phyloP scores from a whole-genome alignment of 2,888 invertebrate genomes.

The Spilarctia lutea region DNA sequence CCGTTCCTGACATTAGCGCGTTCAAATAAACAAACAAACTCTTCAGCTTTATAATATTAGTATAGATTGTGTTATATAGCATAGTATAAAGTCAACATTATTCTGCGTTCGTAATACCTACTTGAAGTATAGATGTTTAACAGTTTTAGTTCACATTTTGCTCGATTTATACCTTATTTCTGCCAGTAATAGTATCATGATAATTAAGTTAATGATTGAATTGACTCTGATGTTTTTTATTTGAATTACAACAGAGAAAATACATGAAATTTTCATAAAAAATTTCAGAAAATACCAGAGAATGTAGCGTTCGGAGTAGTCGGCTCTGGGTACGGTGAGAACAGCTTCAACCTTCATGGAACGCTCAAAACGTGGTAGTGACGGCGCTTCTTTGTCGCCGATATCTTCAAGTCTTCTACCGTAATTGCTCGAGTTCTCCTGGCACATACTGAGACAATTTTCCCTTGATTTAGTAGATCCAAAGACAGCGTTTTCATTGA shows the following conservation, averaged over 20 bases:
- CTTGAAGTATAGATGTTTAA: not conserved
- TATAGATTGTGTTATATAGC: not conserved
- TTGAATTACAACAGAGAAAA: too few species aligned
- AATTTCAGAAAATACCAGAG: conserved; percentile 55
- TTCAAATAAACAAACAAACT: too few species aligned
- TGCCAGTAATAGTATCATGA: too few species aligned
- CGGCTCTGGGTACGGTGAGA: conserved; percentile 68
- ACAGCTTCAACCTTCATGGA: conserved; percentile 63
- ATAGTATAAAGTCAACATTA: too few species aligned
- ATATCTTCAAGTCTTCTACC: not conserved
- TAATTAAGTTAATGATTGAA: too few species aligned
- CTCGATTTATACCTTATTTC: too few species aligned
- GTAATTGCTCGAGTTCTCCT: conserved; percentile 6
- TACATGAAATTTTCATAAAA: not conserved
- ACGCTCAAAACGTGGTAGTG: conserved; percentile 61
- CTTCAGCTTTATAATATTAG: too few species aligned
- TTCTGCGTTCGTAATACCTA: too few species aligned
- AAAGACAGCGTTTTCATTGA: not conserved
- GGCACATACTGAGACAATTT: conserved; percentile 11
- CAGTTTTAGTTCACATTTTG: not conserved
- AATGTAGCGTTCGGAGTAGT: conserved; percentile 70
- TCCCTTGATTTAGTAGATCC: not conserved
- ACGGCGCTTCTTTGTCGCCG: conserved; percentile 29
- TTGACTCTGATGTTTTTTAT: too few species aligned
- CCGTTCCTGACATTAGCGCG: too few species aligned